phyloP scores from a whole-genome alignment of 1,140 invertebrate species.

The Pachypsylla venusta region DNA sequence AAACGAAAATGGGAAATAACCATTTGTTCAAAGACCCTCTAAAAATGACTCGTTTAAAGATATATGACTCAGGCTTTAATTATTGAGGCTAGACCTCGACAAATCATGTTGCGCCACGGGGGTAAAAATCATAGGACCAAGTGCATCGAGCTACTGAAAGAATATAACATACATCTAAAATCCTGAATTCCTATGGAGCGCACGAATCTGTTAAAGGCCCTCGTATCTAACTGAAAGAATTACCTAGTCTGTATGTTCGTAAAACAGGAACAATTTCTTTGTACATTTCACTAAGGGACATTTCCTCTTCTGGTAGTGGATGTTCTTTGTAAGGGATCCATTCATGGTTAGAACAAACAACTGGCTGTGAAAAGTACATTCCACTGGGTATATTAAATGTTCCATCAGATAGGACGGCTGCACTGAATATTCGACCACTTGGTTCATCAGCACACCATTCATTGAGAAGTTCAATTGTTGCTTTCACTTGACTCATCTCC shows the following conservation, averaged over 20 bases:
- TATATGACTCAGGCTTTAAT: no score
- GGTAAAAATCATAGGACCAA: not conserved
- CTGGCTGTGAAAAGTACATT: conserved; percentile 1
- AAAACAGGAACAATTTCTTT: not conserved
- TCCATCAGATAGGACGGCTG: not conserved
- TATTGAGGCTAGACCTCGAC: no score
- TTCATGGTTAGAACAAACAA: not conserved
- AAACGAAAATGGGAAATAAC: no score
- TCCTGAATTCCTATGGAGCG: not conserved
- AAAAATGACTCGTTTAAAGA: no score
- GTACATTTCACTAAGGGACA: not conserved
- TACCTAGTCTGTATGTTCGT: not conserved
- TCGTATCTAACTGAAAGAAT: not conserved
- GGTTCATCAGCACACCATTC: not conserved
- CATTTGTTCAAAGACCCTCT: no score
- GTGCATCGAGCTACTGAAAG: not conserved
- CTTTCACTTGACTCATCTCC: not conserved
- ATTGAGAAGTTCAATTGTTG: not conserved
- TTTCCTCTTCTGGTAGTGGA: not conserved
- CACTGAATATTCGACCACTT: not conserved
- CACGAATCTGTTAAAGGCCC: not conserved
- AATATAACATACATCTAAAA: not conserved
- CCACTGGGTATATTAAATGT: conserved; percentile 5
- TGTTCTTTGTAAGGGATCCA: not conserved
- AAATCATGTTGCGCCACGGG: no score